Evolutionary conservation across 2,888 invertebrate species (phyloP), one percentile per base, ranked within the genome.

Genomic region (Ectemnius lituratus): DNA sequence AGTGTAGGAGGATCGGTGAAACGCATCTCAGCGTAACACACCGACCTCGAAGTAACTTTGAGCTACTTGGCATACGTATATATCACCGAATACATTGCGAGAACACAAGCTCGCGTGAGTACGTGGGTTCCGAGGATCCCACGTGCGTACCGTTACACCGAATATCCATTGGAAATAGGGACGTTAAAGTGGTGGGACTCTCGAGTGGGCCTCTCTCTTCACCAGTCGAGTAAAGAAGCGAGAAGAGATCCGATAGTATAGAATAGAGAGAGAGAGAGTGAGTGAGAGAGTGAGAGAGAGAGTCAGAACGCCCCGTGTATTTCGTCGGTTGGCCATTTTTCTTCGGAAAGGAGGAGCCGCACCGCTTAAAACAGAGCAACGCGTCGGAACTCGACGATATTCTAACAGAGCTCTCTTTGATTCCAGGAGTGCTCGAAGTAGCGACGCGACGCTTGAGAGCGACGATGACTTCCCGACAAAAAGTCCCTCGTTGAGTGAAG

Each of bases 401-500:
- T 76, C 78, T 69, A 78, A 73, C 66, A 69, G 78, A 75, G 79
- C 74, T 77, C 79, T 70, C 76, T 71, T 65, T 63, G 62, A 78
- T 67, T 64, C 71, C 67, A 66, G 71, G 68, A 70, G 62, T 67
- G 65, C 60, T 18, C 18, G 27, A 46, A 70, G 59, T 46, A 56
- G 56, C 56, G 68, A 63, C 66, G 63, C 47, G 66, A 56, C 70
- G 69, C 57, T 49, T n/a, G 61, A 60, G 27, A 27, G 69, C 71
- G 60, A 8, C n/a, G 20, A 46, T n/a, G 37, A 52, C n/a, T 52
- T 16, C 16, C 16, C n/a, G 52, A 52, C 16, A 52, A 52, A 52
- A 52, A 52, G 52, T 52, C 52, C 52, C 52, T 52, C 16, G n/a
- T 52, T 16, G 52, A 52, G 52, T 37, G 37, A 37, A 16, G 52